phyloP scores from a whole-genome alignment of 2,888 invertebrate species.

The Agrochola lota region DNA sequence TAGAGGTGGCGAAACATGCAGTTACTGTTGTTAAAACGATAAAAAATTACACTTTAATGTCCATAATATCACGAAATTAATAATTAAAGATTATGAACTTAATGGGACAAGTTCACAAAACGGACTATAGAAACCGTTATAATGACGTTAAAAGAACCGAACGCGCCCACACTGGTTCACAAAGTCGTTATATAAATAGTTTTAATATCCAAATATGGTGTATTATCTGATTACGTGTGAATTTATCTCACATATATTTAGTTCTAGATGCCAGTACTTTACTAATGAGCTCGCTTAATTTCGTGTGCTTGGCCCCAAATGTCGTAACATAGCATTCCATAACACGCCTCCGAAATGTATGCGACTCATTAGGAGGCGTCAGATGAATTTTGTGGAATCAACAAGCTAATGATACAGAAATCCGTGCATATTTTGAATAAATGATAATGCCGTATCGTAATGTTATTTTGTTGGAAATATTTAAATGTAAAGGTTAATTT shows the following conservation, averaged over 20 bases:
- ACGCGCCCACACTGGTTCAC: conserved; percentile 47
- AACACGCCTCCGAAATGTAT: conserved; percentile 73
- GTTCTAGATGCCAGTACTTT: conserved; percentile 66
- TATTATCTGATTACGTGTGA: conserved; percentile 64
- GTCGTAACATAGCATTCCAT: conserved; percentile 76
- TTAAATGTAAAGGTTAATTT: conserved; percentile 32
- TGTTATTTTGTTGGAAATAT: conserved; percentile 56
- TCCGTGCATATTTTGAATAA: conserved; percentile 66
- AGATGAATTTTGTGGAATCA: conserved; percentile 76
- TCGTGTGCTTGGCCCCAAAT: conserved; percentile 72
- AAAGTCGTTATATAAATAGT: conserved; percentile 52
- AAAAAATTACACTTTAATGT: conserved; percentile 34
- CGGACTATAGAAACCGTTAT: conserved; percentile 54
- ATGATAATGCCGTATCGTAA: conserved; percentile 37
- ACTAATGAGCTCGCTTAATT: conserved; percentile 75
- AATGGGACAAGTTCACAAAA: conserved; percentile 51
- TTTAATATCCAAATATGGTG: conserved; percentile 63
- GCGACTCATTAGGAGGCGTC: conserved; percentile 76
- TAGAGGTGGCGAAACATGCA: not conserved
- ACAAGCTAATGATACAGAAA: conserved; percentile 72
- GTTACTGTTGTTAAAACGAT: conserved; percentile 12
- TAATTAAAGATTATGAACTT: conserved; percentile 41
- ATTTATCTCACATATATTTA: conserved; percentile 60
- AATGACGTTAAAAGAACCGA: conserved; percentile 39
- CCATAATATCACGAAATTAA: conserved; percentile 29